A percentile compares a stretch with the other conserved stretches of the same genome.
These are phyloP conservation scores for Azorinus chamasolen DNA, from an alignment of 2,888 invertebrate species.

Conservation along the genomic window DNA sequence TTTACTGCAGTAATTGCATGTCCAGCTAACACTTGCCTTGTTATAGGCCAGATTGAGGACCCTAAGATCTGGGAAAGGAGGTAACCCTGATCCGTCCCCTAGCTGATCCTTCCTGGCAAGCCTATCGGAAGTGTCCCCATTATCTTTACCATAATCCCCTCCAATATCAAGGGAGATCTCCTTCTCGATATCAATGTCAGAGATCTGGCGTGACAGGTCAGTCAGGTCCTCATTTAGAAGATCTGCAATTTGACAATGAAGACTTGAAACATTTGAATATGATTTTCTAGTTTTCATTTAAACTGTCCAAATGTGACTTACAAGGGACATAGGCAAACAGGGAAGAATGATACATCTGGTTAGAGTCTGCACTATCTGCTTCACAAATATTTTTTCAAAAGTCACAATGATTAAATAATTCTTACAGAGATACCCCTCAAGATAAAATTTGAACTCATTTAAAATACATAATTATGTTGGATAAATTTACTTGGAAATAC, in stretches of 20 bases:
- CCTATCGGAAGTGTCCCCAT: slow-evolving; percentile 26
- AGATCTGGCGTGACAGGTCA: slow-evolving; percentile 54
- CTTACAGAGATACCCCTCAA: too few relatives aligned
- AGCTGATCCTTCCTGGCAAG: slow-evolving; percentile 3
- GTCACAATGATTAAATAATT: too few relatives aligned
- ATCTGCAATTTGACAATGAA: slow-evolving; percentile 46
- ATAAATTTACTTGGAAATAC: too few relatives aligned
- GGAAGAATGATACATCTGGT: too few relatives aligned
- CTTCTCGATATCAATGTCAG: slow-evolving; percentile 60
- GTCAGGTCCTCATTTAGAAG: slow-evolving; percentile 69
- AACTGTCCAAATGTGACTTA: too few relatives aligned
- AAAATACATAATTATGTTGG: too few relatives aligned
- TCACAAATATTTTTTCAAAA: too few relatives aligned
- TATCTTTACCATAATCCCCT: not conserved
- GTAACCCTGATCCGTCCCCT: slow-evolving; percentile 65
- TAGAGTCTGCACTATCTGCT: too few relatives aligned
- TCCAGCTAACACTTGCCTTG: slow-evolving; percentile 68
- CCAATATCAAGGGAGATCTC: slow-evolving; percentile 31
- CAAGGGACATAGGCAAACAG: too few relatives aligned
- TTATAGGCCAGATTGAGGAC: slow-evolving; percentile 83
- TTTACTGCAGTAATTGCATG: not conserved
- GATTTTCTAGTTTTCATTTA: too few relatives aligned
- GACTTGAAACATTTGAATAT: too few relatives aligned
- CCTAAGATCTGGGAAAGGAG: slow-evolving; percentile 84
- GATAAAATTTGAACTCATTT: too few relatives aligned